These are phyloP conservation scores for Pipistrellus pipistrellus DNA, from an alignment of 2,797 vertebrate genomes.

Conservation along the genomic window DNA sequence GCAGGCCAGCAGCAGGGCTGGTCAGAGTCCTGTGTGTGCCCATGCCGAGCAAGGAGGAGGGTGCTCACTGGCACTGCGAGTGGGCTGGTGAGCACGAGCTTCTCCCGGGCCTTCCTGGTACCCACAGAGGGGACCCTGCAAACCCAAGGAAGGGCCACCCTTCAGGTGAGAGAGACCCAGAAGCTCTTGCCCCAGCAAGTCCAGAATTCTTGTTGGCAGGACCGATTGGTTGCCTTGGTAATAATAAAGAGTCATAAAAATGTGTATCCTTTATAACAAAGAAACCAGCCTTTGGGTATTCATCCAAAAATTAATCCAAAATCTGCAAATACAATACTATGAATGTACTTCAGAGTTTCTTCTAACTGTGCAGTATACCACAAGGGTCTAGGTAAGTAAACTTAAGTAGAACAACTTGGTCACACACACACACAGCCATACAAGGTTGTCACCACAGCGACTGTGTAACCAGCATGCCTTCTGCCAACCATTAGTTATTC, in stretches of 20 bases:
- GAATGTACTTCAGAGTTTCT: constrained; percentile 13
- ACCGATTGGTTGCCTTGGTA: not conserved
- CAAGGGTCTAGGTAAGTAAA: not conserved
- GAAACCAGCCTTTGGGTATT: not conserved
- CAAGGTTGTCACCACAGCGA: not conserved
- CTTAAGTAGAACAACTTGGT: not conserved
- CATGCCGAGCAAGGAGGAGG: not conserved
- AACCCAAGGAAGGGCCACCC: not conserved
- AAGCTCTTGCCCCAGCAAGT: not conserved
- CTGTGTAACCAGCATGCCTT: not conserved
- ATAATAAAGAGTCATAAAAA: not conserved
- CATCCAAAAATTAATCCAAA: constrained; percentile 40
- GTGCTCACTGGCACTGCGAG: not conserved
- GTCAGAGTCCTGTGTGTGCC: not conserved
- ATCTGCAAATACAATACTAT: not conserved
- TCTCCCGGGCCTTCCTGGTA: not conserved
- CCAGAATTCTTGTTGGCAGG: not conserved
- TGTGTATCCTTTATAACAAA: not conserved
- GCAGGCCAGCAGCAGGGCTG: not conserved
- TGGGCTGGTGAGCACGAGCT: not conserved
- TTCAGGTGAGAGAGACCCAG: not conserved
- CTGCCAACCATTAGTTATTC: not conserved
- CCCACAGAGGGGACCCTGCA: not conserved
- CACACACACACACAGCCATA: not conserved
- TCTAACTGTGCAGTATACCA: not conserved